Base-by-base conservation (phyloP, 2,113 vertebrate species). In the Neotoma lepida region DNA sequence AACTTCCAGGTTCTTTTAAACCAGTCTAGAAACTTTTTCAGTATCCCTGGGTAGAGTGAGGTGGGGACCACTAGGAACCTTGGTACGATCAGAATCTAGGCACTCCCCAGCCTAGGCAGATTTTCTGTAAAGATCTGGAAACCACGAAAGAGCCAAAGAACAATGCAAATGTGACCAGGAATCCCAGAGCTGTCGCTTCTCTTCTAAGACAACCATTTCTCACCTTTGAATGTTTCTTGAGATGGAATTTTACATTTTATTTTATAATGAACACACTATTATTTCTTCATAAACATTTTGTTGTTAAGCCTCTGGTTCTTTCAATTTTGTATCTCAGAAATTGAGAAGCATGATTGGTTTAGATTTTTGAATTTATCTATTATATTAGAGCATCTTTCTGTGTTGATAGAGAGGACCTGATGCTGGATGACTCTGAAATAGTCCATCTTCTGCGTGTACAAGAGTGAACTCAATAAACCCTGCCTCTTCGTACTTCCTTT, bases 231-330 rank as follows among this genome's bases (percentile, higher is more conserved):
- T 66, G 26, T 77, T 84, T 87, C 90, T 94, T 81, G 70, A 80
- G n/a, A 24, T 63, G 20, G 44, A 78, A 80, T 91, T 88, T 94
- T 87, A 74, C 0, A 44, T 77, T 70, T 39, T 78, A 73, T 49
- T 84, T 2, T 68, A 39, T 93, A 15, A 63, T 89, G 85, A 77
- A 70, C 41, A 24, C 28, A 66, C 82, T 85, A 73, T 82, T 86
- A 86, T 93, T 93, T 96, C 44, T 87, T 84, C 68, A 35, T 94
- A 73, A 95, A 90, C 14, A 66, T 68, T 74, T 88, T 93, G 76
- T 78, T 87, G 14, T 70, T 88, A 89, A 70, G 56, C 22, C 39
- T 91, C 41, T 91, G 9, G 24, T 85, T 4, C 44, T 82, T 81
- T 89, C 22, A 49, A 30, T 85, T 89, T 78, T 61, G 12, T 64